A percentile compares a stretch with the other conserved stretches of the same genome.
phyloP scores from a whole-genome alignment of 1,140 invertebrate species.

The Pentalonia nigronervosa region DNA sequence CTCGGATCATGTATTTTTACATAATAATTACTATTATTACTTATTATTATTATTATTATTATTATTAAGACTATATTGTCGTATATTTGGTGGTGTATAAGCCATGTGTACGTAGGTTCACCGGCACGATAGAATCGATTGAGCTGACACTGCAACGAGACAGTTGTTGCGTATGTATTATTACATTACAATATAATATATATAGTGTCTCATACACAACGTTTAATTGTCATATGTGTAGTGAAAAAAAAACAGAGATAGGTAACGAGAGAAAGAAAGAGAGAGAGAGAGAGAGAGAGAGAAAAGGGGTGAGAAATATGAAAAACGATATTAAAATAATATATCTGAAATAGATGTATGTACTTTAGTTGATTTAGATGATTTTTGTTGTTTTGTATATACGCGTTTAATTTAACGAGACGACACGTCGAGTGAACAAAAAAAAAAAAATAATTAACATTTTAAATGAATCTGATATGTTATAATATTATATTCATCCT shows the following conservation, averaged over 20 bases:
- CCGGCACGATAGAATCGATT: neutral
- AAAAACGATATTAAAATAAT: neutral
- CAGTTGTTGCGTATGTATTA: neutral
- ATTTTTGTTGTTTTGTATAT: constrained; percentile 21
- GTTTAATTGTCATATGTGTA: neutral
- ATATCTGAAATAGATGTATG: neutral
- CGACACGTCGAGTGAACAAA: neutral
- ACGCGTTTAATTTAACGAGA: neutral
- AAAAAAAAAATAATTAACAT: neutral
- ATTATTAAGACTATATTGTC: neutral
- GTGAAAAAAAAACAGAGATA: neutral
- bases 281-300: neutral
- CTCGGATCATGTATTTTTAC: neutral
- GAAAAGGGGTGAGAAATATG: neutral
- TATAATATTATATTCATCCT: neutral
- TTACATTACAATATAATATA: neutral
- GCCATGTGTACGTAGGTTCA: neutral
- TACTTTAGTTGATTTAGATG: constrained; percentile 4
- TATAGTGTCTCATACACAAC: neutral
- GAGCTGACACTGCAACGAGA: neutral
- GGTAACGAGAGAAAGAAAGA: neutral
- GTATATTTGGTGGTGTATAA: neutral
- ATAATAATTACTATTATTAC: neutral
- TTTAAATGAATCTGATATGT: neutral
- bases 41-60: constrained; percentile 21